A percentile compares a stretch with the other conserved stretches of the same genome.
These are phyloP conservation scores for Calonectris borealis DNA, from an alignment of 2,113 vertebrate genomes.

Conservation along the genomic window DNA sequence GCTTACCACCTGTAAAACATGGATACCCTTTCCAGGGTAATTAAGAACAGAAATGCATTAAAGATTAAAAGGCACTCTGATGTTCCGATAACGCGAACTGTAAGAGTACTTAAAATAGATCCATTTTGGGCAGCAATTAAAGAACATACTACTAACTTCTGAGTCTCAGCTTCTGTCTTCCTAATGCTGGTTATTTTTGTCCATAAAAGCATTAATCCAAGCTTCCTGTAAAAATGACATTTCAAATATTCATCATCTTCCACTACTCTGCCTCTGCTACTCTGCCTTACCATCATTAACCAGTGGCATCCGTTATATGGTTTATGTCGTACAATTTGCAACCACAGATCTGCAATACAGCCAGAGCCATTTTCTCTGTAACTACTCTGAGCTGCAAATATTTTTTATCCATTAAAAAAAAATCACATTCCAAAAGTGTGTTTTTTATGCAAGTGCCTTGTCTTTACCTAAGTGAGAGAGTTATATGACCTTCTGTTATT, in stretches of 20 bases:
- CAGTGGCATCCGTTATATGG: neutral
- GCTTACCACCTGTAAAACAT: neutral
- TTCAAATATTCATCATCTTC: slow-evolving; percentile 33
- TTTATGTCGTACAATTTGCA: neutral
- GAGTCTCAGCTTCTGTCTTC: neutral
- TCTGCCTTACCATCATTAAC: neutral
- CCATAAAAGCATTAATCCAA: slow-evolving; percentile 19
- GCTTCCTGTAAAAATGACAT: slow-evolving; percentile 29
- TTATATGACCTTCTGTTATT: neutral
- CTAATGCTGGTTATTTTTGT: slow-evolving; percentile 45
- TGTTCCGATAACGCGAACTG: neutral
- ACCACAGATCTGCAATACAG: neutral
- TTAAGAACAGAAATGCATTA: slow-evolving; percentile 37
- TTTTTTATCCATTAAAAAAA: neutral
- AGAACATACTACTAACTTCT: slow-evolving; percentile 11
- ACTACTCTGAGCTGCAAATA: neutral
- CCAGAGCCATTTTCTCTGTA: neutral
- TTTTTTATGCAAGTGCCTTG: neutral
- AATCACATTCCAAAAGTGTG: neutral
- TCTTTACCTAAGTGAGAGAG: neutral
- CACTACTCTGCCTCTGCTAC: neutral
- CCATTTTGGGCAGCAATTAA: slow-evolving; percentile 31
- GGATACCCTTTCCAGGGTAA: neutral
- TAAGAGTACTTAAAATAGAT: slow-evolving; percentile 33
- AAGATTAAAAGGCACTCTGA: neutral